Percentiles rank a stretch among this genome's conserved stretches.
phyloP scores from a whole-genome alignment of 2,888 invertebrate species.

The Mylabris sibirica region DNA sequence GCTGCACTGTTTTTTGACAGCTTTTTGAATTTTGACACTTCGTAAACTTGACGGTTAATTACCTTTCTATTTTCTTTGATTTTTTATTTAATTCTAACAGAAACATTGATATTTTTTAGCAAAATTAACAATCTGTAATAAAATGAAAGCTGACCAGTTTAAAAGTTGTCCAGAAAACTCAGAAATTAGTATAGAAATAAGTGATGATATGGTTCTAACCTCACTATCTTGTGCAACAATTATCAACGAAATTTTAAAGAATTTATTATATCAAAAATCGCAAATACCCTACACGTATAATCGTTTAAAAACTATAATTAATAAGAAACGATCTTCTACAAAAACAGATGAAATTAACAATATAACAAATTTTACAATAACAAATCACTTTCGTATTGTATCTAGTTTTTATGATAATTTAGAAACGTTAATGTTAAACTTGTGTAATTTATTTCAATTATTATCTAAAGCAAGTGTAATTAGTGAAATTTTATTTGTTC shows the following conservation, averaged over 20 bases:
- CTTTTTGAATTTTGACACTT: not conserved
- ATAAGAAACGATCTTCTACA: slow-evolving; percentile 44
- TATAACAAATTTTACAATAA: slow-evolving; percentile 44
- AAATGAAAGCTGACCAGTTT: not conserved
- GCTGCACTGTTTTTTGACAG: not conserved
- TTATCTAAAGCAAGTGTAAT: slow-evolving; percentile 34
- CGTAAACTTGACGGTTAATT: not conserved
- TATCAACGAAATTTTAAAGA: slow-evolving; percentile 67
- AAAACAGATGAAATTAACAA: slow-evolving; percentile 20
- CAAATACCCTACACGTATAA: slow-evolving; percentile 58
- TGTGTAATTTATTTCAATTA: slow-evolving; percentile 47
- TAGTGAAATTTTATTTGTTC: slow-evolving; percentile 50
- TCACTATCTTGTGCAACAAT: slow-evolving; percentile 66
- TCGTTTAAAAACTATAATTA: slow-evolving; percentile 51
- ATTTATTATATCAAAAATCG: slow-evolving; percentile 66
- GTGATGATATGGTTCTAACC: slow-evolving; percentile 62
- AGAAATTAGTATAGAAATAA: not conserved
- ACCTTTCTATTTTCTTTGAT: not conserved
- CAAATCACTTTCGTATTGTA: slow-evolving; percentile 48
- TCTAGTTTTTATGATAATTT: slow-evolving; percentile 51
- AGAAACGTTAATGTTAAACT: slow-evolving; percentile 48
- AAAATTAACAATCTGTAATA: not conserved
- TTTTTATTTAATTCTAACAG: not conserved
- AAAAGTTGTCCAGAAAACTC: not conserved
- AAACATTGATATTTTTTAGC: not conserved